Percentiles rank a stretch among this genome's conserved stretches.
These are phyloP conservation scores for Asteroscopus sphinx DNA, from an alignment of 2,888 invertebrate genomes.

Conservation along the genomic window DNA sequence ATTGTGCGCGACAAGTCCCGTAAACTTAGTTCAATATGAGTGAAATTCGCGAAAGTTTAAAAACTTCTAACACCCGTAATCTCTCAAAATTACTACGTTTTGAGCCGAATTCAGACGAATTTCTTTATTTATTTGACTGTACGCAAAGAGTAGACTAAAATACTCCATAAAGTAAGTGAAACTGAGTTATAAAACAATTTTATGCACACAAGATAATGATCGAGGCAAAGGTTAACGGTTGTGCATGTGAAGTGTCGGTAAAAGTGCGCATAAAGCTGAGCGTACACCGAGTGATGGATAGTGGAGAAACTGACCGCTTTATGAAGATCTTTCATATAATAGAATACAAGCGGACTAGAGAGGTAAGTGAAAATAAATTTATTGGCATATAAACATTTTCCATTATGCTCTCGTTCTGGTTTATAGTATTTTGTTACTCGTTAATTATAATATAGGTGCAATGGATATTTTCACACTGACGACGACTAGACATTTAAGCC, in stretches of 20 bases:
- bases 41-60: too few species aligned
- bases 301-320: slow-evolving; percentile 31
- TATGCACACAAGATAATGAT: slow-evolving; percentile 54
- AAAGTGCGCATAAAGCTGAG: slow-evolving; percentile 43
- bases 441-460: too few species aligned
- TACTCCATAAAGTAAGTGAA: slow-evolving; percentile 50
- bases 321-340: slow-evolving; percentile 4
- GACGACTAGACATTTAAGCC: too few species aligned
- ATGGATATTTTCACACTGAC: too few species aligned
- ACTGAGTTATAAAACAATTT: slow-evolving; percentile 53
- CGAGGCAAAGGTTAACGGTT: slow-evolving; percentile 58
- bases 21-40: too few species aligned
- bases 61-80: slow-evolving; percentile 20
- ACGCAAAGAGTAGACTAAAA: slow-evolving; percentile 41
- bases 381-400: background rate
- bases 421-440: too few species aligned
- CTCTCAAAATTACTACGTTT: slow-evolving; percentile 25
- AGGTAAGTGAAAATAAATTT: slow-evolving; percentile 26
- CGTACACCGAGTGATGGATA: slow-evolving; percentile 22
- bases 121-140: slow-evolving; percentile 44
- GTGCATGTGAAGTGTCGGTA: slow-evolving; percentile 47
- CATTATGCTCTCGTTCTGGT: background rate
- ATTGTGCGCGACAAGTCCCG: too few species aligned
- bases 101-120: slow-evolving; percentile 28
- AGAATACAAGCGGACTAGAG: slow-evolving; percentile 28